These are phyloP conservation scores for Monarcha castaneiventris DNA, from an alignment of 2,113 vertebrate genomes.

Conservation along the genomic window DNA sequence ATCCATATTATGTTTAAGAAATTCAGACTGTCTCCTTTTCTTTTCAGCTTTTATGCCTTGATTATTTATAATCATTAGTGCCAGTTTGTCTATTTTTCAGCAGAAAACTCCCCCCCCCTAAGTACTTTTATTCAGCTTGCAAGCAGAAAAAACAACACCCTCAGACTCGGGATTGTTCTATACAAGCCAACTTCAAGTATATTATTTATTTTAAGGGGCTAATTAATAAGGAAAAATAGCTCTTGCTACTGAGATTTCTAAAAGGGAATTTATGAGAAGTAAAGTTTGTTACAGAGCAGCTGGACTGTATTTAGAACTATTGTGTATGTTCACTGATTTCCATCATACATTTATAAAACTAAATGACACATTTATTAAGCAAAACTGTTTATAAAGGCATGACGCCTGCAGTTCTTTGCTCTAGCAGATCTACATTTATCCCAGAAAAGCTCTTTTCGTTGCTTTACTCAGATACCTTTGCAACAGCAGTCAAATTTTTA, in stretches of 20 bases:
- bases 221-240: constrained; percentile 6
- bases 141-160: neutral
- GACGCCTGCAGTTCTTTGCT: neutral
- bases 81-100: neutral
- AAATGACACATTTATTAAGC: neutral
- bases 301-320: neutral
- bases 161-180: neutral
- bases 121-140: neutral
- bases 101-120: neutral
- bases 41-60: neutral
- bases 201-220: neutral
- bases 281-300: neutral
- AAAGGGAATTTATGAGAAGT: neutral
- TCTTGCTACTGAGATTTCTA: neutral
- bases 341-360: neutral
- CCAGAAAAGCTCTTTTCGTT: neutral
- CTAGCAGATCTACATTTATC: neutral
- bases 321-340: neutral
- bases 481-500: neutral
- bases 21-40: neutral
- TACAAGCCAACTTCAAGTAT: neutral
- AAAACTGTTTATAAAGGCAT: constrained; percentile 2
- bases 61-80: neutral
- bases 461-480: neutral
- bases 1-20: neutral